These are phyloP conservation scores for Netelia melanura DNA, from an alignment of 2,888 invertebrate genomes.

Conservation along the genomic window DNA sequence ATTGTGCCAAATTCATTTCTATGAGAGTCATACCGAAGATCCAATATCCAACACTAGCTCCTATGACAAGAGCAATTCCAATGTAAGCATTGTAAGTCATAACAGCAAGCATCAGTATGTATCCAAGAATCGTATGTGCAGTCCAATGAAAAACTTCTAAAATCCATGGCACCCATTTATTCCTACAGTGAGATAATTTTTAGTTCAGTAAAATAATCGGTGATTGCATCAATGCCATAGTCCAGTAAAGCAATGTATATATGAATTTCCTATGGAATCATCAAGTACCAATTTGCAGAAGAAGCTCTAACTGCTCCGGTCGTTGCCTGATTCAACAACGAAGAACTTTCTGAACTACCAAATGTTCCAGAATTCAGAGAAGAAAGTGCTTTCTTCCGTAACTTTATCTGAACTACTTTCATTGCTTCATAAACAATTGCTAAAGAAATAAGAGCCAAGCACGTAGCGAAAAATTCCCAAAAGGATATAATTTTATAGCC, in stretches of 20 bases:
- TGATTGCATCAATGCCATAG: neutral
- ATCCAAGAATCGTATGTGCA: conserved; percentile 88
- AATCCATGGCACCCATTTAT: conserved; percentile 82
- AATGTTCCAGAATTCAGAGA: conserved; percentile 80
- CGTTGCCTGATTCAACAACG: conserved; percentile 82
- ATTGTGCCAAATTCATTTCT: conserved; percentile 86
- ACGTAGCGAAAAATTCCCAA: conserved; percentile 87
- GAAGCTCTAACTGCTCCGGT: conserved; percentile 66
- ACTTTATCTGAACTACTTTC: conserved; percentile 85
- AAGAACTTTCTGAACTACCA: conserved; percentile 84
- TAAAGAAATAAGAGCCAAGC: conserved; percentile 87
- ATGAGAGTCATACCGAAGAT: conserved; percentile 86
- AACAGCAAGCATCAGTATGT: conserved; percentile 90
- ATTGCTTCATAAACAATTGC: conserved; percentile 88
- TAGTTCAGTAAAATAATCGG: neutral
- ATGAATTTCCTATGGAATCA: neutral
- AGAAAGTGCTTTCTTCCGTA: conserved; percentile 83
- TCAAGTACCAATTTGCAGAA: conserved; percentile 74
- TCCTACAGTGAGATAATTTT: conserved; percentile 66
- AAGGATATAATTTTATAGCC: conserved; percentile 86
- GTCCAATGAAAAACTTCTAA: conserved; percentile 86
- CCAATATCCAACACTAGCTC: conserved; percentile 88
- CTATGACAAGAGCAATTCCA: conserved; percentile 88
- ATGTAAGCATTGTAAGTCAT: conserved; percentile 91
- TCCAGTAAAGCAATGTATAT: too few relatives aligned